These are phyloP conservation scores for Paramormyrops kingsleyae DNA, from an alignment of 2,113 vertebrate species.

Conservation along the genomic window DNA sequence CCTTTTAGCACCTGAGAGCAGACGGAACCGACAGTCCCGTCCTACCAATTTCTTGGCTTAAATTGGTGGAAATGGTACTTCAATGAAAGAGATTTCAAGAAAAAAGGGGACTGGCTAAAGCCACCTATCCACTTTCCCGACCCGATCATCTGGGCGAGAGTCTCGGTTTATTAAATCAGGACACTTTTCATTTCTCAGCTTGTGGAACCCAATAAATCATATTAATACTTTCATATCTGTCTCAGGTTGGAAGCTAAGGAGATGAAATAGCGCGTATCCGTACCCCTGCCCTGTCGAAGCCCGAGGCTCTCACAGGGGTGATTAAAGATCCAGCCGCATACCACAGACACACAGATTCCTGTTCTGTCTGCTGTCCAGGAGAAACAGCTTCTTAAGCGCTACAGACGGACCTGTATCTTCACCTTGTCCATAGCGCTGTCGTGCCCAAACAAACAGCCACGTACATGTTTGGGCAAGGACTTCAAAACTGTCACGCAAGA, in stretches of 20 bases:
- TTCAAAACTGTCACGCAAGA: not conserved
- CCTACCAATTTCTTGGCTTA: not conserved
- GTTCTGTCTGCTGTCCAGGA: not conserved
- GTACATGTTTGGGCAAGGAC: not conserved
- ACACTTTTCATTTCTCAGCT: slow-evolving; percentile 3
- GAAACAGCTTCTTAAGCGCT: not conserved
- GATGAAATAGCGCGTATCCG: not conserved
- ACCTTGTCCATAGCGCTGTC: not conserved
- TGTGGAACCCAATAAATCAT: not conserved
- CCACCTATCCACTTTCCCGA: not conserved
- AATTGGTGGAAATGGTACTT: not conserved
- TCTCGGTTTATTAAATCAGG: not conserved
- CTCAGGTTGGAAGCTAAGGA: not conserved
- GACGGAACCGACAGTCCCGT: not conserved
- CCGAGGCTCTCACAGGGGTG: not conserved
- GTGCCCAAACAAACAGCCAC: not conserved
- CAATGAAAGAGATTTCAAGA: not conserved
- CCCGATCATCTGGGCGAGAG: not conserved
- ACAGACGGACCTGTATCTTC: not conserved
- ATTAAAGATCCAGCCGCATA: not conserved
- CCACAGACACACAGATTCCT: not conserved
- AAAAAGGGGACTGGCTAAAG: not conserved
- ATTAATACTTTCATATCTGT: slow-evolving; percentile 7
- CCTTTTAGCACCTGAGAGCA: not conserved
- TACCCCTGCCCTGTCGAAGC: not conserved